phyloP scores from a whole-genome alignment of 2,888 invertebrate genomes.

The Tridacna gigas region DNA sequence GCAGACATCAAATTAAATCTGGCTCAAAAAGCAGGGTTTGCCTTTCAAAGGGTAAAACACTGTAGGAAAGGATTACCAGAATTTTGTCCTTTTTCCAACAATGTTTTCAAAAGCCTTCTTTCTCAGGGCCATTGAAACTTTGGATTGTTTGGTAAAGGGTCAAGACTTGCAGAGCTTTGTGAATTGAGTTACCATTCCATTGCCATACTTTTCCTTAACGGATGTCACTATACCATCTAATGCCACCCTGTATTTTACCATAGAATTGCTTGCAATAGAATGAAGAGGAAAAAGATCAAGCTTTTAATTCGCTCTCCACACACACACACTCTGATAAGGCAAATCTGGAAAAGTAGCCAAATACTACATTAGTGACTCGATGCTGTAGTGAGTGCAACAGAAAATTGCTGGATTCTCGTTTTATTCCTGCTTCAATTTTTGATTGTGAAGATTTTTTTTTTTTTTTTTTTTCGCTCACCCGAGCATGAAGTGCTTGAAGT shows the following conservation, averaged over 20 bases:
- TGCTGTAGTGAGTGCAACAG: not conserved
- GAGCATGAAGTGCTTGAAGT: not conserved
- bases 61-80: not conserved
- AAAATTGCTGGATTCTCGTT: not conserved
- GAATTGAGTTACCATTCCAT: not conserved
- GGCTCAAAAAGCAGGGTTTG: no score
- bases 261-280: slow-evolving; percentile 94
- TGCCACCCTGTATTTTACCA: slow-evolving; percentile 97
- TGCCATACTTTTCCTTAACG: slow-evolving; percentile 75
- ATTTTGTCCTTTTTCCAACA: no score
- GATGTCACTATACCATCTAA: slow-evolving; percentile 93
- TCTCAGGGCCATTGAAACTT: not conserved
- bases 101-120: not conserved
- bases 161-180: not conserved
- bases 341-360: not conserved
- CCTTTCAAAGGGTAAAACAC: not conserved
- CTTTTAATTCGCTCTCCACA: not conserved
- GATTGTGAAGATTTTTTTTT: not conserved
- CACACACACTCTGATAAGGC: not conserved
- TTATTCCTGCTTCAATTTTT: not conserved
- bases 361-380: not conserved
- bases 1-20: no score
- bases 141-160: not conserved
- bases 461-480: not conserved
- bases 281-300: slow-evolving; percentile 39